Evolutionary conservation across 2,888 invertebrate species (phyloP).

Genomic region (Drosophila quinaria): DNA sequence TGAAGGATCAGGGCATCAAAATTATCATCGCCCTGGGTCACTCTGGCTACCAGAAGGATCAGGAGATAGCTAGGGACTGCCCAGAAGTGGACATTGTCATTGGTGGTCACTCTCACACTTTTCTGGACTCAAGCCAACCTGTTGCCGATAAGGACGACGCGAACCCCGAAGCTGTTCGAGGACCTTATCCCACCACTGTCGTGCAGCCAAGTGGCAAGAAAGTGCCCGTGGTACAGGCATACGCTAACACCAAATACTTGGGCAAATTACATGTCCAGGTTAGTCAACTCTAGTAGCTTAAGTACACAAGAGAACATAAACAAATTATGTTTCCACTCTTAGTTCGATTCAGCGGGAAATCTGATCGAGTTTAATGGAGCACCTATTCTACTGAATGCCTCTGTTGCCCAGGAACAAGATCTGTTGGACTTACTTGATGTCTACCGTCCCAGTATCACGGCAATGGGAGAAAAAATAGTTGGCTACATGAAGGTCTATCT

Average conservation of each 20-base stretch:
- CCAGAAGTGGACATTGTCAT: conserved; percentile 94
- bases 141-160: conserved; percentile 59
- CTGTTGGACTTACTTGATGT: conserved; percentile 88
- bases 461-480: conserved; percentile 87
- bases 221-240: conserved; percentile 95
- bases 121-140: conserved; percentile 91
- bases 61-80: conserved; percentile 91
- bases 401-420: conserved; percentile 89
- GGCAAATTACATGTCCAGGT: conserved; percentile 90
- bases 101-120: conserved; percentile 96
- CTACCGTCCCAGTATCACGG: conserved; percentile 87
- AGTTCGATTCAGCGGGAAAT: conserved; percentile 91
- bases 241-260: conserved; percentile 95
- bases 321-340: background rate
- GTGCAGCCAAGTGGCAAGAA: conserved; percentile 89
- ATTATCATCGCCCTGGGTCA: conserved; percentile 97
- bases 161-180: conserved; percentile 83
- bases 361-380: conserved; percentile 89
- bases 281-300: background rate
- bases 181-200: conserved; percentile 92
- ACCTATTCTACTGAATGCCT: conserved; percentile 90
- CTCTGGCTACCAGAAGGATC: conserved; percentile 92
- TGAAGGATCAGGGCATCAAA: conserved; percentile 89
- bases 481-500: conserved; percentile 91
- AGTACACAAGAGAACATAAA: too few species aligned